phyloP scores from a whole-genome alignment of 2,888 invertebrate genomes.

The Lottia scabra region DNA sequence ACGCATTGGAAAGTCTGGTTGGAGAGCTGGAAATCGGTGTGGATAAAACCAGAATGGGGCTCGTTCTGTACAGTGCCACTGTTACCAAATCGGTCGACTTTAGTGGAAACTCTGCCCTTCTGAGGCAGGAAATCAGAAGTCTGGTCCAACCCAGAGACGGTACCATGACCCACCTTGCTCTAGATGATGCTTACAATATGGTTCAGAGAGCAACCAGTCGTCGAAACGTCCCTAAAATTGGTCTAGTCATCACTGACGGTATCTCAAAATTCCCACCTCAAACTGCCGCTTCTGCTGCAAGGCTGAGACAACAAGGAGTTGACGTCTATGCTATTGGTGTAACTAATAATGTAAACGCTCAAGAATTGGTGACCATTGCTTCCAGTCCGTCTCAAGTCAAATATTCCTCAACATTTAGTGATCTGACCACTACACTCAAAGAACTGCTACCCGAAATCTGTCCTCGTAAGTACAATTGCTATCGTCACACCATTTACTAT shows the following conservation, averaged over 20 bases:
- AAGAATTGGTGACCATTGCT: not conserved
- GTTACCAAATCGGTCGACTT: slow-evolving; percentile 26
- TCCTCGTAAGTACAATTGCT: not conserved
- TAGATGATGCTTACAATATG: not conserved
- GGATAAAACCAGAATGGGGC: slow-evolving; percentile 30
- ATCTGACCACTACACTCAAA: not conserved
- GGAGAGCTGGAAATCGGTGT: slow-evolving; percentile 24
- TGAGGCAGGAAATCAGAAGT: slow-evolving; percentile 18
- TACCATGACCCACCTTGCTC: slow-evolving; percentile 33
- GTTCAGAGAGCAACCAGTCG: not conserved
- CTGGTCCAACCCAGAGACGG: slow-evolving; percentile 32
- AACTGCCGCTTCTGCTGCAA: not conserved
- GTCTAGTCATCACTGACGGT: not conserved
- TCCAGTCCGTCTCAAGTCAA: not conserved
- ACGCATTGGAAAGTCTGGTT: slow-evolving; percentile 26
- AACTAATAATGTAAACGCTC: not conserved
- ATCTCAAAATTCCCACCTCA: not conserved
- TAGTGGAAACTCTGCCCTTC: slow-evolving; percentile 19
- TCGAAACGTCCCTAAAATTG: not conserved
- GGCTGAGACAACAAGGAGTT: not conserved
- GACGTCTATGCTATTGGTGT: not conserved
- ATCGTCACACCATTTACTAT: too few relatives aligned
- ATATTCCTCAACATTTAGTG: not conserved
- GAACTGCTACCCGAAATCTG: not conserved
- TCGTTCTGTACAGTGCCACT: slow-evolving; percentile 29